Base-by-base conservation (phyloP, 1,140 invertebrate genomes). In the Penaeus chinensis region DNA sequence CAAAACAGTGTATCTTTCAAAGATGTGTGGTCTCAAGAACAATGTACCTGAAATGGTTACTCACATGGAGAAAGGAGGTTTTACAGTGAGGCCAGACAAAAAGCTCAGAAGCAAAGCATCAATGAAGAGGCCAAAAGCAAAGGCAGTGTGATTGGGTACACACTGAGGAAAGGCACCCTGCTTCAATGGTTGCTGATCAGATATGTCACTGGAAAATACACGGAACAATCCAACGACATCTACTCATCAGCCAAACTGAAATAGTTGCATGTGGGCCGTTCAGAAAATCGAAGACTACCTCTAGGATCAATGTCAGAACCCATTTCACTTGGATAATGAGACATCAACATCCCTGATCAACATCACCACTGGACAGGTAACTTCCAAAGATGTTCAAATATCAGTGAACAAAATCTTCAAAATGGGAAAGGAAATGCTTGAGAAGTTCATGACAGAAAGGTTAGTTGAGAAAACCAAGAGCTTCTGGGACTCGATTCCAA, bases 21-120 rank as follows among this genome's bases (percentile, higher is more conserved):
- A 32, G 32, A 2, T 32, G 32, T 32, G 32, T 32, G 32, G 32
- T 32, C 32, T 32, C 32, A 32, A n/a, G n/a, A n/a, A n/a, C n/a
- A n/a, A 32, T 32, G 32, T 32, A 32, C 32, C 32, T 32, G 32
- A 32, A 32, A 32, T 32, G 32, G 0, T 32, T 32, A 32, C 32
- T 32, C 81, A 82, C 32, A n/a, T 82, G 61, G 8, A 27, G 20
- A 82, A 69, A 19, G 62, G 24, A 69, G 81, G 81, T 7, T 82
- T 65, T 32, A 10, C 65, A 37, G 81, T 82, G 66, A 10, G 19
- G 66, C 54, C 22, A 60, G 16, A 47, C 42, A 80, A n/a, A 42
- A 80, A 80, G 13, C 78, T 22, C 54, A 13, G 37, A 42, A 80
- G 54, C 78, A 80, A 61, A 54, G 42, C 27, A 80, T 80, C 13